phyloP scores from a whole-genome alignment of 2,888 invertebrate species.

The Torymus aiolomorphi region DNA sequence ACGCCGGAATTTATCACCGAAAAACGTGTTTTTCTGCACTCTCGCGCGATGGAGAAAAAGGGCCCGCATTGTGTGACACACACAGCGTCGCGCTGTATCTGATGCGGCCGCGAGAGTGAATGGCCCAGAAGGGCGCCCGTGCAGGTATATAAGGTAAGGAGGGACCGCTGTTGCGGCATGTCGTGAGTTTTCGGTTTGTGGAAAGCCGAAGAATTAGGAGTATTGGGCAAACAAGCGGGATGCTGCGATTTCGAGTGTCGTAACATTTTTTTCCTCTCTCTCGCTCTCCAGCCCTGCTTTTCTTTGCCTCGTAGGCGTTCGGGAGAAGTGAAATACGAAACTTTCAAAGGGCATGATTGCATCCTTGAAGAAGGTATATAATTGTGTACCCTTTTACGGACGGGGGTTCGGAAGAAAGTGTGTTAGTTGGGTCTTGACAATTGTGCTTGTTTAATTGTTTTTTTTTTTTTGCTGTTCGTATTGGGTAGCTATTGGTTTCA shows the following conservation, averaged over 20 bases:
- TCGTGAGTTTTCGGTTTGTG: constrained; percentile 18
- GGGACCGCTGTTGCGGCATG: not conserved
- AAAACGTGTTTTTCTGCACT: constrained; percentile 42
- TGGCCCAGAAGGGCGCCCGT: too few species aligned
- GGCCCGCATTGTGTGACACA: constrained; percentile 31
- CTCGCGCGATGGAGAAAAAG: constrained; percentile 20
- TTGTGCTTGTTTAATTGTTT: too few species aligned
- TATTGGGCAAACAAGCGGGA: constrained; percentile 33
- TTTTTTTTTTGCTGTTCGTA: too few species aligned
- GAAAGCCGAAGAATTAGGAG: constrained; percentile 19
- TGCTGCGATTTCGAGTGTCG: not conserved
- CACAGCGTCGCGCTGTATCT: not conserved
- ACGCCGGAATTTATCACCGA: constrained; percentile 35
- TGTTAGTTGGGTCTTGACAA: too few species aligned
- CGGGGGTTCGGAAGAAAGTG: too few species aligned
- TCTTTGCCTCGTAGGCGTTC: too few species aligned
- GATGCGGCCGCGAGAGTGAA: not conserved
- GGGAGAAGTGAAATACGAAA: too few species aligned
- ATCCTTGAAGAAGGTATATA: too few species aligned
- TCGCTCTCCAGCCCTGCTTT: too few species aligned
- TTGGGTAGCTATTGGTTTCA: too few species aligned
- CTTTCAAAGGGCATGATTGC: too few species aligned
- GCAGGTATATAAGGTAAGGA: constrained; percentile 11
- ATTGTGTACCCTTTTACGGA: too few species aligned
- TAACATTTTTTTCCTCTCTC: not conserved